Percentiles rank a stretch among this genome's conserved stretches.
phyloP scores from a whole-genome alignment of 2,797 vertebrate genomes.

The Lepus oiostolus region DNA sequence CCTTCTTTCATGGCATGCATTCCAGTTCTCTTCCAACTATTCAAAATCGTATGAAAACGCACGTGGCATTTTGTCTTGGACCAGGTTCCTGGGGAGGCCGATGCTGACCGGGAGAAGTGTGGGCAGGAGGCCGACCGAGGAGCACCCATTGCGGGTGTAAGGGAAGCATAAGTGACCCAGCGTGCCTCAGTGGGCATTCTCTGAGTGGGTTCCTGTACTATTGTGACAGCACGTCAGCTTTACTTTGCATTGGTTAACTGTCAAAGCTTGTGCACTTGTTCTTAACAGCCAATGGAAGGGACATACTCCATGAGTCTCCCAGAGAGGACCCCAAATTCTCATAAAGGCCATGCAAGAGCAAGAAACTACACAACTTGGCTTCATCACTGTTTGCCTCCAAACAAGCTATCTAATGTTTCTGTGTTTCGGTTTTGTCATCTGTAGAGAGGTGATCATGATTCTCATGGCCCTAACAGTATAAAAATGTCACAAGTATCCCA shows the following conservation, averaged over 20 bases:
- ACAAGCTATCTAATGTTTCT: background rate
- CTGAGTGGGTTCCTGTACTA: background rate
- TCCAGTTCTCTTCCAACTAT: background rate
- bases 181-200: too few species aligned
- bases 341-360: background rate
- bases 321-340: background rate
- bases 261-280: background rate
- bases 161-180: background rate
- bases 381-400: background rate
- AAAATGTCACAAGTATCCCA: background rate
- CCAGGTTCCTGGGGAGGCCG: background rate
- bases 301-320: background rate
- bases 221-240: background rate
- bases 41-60: background rate
- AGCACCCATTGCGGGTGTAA: background rate
- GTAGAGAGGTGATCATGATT: background rate
- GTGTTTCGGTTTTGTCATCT: background rate
- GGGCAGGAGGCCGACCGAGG: too few species aligned
- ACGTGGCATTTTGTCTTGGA: background rate
- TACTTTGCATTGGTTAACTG: background rate
- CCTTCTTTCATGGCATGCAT: background rate
- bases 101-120: background rate
- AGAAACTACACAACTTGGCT: background rate
- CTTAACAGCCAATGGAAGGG: constrained; percentile 25
- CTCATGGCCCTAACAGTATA: background rate